phyloP scores from a whole-genome alignment of 2,797 vertebrate species.

The Fringilla coelebs region DNA sequence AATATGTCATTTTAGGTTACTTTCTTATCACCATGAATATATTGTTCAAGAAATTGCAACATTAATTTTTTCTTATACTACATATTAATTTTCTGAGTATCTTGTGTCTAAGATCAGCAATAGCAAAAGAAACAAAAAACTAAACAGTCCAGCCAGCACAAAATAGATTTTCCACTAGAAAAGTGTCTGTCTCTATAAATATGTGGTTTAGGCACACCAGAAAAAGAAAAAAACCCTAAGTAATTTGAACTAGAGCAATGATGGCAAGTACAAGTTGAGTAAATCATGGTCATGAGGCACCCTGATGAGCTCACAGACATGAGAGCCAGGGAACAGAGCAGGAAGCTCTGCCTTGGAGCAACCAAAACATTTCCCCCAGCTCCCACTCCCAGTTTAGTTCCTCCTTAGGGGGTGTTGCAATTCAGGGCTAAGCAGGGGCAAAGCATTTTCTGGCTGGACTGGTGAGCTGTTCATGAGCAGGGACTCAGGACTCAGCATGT shows the following conservation, averaged over 20 bases:
- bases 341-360: neutral
- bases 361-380: neutral
- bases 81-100: neutral
- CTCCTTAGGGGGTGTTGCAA: neutral
- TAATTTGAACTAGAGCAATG: neutral
- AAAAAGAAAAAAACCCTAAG: neutral
- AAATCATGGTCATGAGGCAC: neutral
- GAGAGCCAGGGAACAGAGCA: accelerated
- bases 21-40: neutral
- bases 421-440: neutral
- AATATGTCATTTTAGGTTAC: neutral
- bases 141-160: neutral
- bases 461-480: neutral
- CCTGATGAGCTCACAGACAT: neutral
- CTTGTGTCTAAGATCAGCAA: neutral
- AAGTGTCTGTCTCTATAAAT: neutral
- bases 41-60: neutral
- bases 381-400: neutral
- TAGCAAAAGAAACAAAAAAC: neutral
- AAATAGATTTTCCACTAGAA: neutral
- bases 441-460: neutral
- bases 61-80: neutral
- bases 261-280: neutral
- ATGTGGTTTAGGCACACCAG: neutral
- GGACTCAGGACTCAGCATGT: neutral